phyloP scores from a whole-genome alignment of 2,797 vertebrate species.

The Coregonus suidteri region DNA sequence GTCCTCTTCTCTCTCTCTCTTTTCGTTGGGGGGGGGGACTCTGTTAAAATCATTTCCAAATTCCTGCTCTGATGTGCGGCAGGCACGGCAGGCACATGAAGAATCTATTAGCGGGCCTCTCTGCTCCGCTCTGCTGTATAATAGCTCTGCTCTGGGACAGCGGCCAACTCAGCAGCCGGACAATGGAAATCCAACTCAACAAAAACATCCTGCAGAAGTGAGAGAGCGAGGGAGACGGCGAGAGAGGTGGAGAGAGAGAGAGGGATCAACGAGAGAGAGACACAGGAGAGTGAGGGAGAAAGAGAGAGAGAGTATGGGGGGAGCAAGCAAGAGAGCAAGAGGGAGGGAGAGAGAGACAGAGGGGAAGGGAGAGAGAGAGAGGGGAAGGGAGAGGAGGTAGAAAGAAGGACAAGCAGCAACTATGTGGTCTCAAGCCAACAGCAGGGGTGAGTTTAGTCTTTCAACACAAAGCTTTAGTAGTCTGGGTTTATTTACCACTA shows the following conservation, averaged over 20 bases:
- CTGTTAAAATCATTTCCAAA: conserved; percentile 64
- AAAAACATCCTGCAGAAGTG: conserved; percentile 83
- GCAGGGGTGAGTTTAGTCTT: not conserved
- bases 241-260: conserved; percentile 18
- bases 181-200: conserved; percentile 83
- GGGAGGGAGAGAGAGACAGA: not conserved
- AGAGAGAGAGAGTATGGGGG: conserved; percentile 21
- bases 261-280: conserved; percentile 18
- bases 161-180: conserved; percentile 77
- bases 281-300: conserved; percentile 42
- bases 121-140: conserved; percentile 10
- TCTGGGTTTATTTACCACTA: not conserved
- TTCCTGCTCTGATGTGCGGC: conserved; percentile 62
- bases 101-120: conserved; percentile 77
- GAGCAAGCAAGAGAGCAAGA: not conserved
- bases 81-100: conserved; percentile 79
- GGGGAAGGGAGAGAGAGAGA: not conserved
- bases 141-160: conserved; percentile 67
- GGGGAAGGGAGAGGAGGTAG: not conserved
- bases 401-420: not conserved
- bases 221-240: conserved; percentile 47
- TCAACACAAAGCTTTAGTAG: not conserved
- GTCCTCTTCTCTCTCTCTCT: not conserved
- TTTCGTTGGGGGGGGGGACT: conserved; percentile 8
- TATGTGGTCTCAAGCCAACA: not conserved